Percentiles rank a stretch among this genome's conserved stretches.
phyloP scores from a whole-genome alignment of 2,888 invertebrate genomes.

The Eledona agricola region DNA sequence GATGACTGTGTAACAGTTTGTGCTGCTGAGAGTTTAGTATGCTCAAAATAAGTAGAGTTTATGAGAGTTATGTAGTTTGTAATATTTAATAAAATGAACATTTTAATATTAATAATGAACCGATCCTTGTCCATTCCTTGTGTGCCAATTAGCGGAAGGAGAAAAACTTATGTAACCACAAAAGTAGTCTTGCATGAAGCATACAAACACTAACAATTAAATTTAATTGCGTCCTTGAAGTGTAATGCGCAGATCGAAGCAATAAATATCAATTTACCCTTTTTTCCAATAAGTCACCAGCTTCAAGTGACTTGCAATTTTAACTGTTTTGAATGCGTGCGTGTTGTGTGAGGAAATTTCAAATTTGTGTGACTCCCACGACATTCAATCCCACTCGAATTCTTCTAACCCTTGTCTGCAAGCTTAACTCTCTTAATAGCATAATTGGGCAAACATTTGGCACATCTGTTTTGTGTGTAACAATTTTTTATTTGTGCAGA shows the following conservation, averaged over 20 bases:
- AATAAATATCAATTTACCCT: constrained; percentile 12
- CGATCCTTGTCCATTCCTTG: constrained; percentile 34
- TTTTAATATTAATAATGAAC: constrained; percentile 33
- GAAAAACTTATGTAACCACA: constrained; percentile 34
- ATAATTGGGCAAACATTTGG: constrained; percentile 12
- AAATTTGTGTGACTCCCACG: constrained; percentile 39
- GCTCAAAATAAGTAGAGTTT: constrained; percentile 24
- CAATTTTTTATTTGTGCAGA: constrained; percentile 49
- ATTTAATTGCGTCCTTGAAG: constrained; percentile 37
- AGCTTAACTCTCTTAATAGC: constrained; percentile 16
- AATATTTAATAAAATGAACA: constrained; percentile 39
- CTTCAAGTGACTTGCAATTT: constrained; percentile 2
- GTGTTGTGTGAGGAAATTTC: constrained; percentile 42
- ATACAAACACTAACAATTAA: constrained; percentile 37
- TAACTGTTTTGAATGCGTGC: too few species aligned
- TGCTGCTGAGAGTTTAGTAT: constrained; percentile 31
- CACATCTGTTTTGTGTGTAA: constrained; percentile 23
- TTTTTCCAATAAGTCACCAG: constrained; percentile 8
- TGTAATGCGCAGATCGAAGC: constrained; percentile 13
- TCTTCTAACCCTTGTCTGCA: constrained; percentile 26
- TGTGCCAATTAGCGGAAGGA: constrained; percentile 7
- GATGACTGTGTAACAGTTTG: constrained; percentile 18
- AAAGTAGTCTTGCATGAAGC: constrained; percentile 38
- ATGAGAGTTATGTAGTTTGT: constrained; percentile 35
- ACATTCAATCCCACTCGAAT: constrained; percentile 16